These are phyloP conservation scores for Drosophila hamatofila DNA, from an alignment of 2,888 invertebrate species.

Conservation along the genomic window DNA sequence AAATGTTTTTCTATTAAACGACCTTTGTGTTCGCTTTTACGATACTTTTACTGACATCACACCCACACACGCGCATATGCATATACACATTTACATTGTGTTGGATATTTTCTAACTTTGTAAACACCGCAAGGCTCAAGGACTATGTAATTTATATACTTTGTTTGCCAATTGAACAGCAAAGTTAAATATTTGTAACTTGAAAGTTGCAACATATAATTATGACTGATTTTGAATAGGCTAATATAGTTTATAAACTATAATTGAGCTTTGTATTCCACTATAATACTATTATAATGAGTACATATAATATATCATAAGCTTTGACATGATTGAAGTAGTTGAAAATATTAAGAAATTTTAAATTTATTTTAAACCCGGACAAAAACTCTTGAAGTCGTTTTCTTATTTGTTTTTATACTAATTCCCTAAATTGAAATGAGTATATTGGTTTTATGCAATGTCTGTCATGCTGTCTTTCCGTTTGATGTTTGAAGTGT, in stretches of 20 bases:
- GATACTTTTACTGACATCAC: not conserved
- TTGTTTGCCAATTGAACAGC: slow-evolving; percentile 1
- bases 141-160: slow-evolving; percentile 9
- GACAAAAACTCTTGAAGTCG: too few relatives aligned
- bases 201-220: not conserved
- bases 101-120: slow-evolving; percentile 12
- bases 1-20: slow-evolving; percentile 67
- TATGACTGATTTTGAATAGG: not conserved
- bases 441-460: too few relatives aligned
- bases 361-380: too few relatives aligned
- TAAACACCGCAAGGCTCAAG: not conserved
- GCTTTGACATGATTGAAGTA: not conserved
- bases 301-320: not conserved
- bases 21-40: slow-evolving; percentile 33
- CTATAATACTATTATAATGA: not conserved
- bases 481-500: too few relatives aligned
- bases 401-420: too few relatives aligned
- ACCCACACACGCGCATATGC: not conserved
- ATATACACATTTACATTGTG: slow-evolving; percentile 9
- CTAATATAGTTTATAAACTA: not conserved
- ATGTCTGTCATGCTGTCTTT: too few relatives aligned
- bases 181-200: not conserved
- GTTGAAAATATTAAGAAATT: not conserved
- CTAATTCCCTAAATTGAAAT: too few relatives aligned
- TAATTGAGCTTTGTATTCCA: not conserved